Evolutionary conservation across 2,888 invertebrate species (phyloP).

Genomic region (Scaptomyza parva): DNA sequence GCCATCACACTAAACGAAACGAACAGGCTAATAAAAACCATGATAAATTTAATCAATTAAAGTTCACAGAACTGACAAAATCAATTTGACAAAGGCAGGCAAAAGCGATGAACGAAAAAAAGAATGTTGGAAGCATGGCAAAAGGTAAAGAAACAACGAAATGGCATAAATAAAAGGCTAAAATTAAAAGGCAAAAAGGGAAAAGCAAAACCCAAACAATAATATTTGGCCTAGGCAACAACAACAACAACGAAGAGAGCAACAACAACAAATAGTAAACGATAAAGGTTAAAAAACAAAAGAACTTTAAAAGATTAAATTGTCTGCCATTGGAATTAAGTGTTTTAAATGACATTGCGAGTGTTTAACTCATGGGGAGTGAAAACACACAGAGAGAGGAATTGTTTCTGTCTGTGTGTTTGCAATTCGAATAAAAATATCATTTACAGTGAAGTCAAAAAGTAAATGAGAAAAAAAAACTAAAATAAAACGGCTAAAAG

Average conservation of each 20-base stretch:
- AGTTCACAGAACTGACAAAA: slow-evolving; percentile 61
- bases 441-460: slow-evolving; percentile 48
- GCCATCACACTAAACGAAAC: slow-evolving; percentile 6
- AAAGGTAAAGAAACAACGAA: slow-evolving; percentile 31
- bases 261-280: slow-evolving; percentile 29
- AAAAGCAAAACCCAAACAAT: slow-evolving; percentile 50
- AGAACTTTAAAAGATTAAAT: slow-evolving; percentile 77
- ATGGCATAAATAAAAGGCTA: slow-evolving; percentile 50
- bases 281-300: slow-evolving; percentile 65
- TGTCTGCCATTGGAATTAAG: slow-evolving; percentile 76
- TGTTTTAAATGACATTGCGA: slow-evolving; percentile 76
- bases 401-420: slow-evolving; percentile 16
- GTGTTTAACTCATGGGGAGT: slow-evolving; percentile 71
- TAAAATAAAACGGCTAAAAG: slow-evolving; percentile 35
- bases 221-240: slow-evolving; percentile 62
- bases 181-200: slow-evolving; percentile 18
- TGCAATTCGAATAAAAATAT: slow-evolving; percentile 49
- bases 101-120: slow-evolving; percentile 23
- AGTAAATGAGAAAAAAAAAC: slow-evolving; percentile 20
- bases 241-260: slow-evolving; percentile 35
- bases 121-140: slow-evolving; percentile 23
- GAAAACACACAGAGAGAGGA: slow-evolving; percentile 3
- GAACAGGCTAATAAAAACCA: slow-evolving; percentile 50
- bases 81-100: slow-evolving; percentile 54
- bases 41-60: slow-evolving; percentile 65